Evolutionary conservation across 2,888 invertebrate genomes (phyloP).

Genomic region (Caradrina clavipalpis): DNA sequence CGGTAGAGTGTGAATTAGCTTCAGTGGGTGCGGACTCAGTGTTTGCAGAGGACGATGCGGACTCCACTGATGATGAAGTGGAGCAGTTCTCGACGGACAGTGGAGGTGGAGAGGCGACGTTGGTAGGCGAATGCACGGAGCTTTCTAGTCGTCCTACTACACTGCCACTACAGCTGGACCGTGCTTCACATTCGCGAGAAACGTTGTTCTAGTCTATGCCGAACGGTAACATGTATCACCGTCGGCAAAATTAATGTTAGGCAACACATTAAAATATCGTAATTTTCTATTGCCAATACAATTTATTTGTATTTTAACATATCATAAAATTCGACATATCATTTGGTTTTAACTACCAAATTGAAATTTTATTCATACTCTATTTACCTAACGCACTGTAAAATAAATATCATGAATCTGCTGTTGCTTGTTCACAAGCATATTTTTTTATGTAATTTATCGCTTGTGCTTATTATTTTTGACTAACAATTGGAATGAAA

Average conservation of each 20-base stretch:
- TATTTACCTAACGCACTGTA: conserved; percentile 30
- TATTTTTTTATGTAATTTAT: conserved; percentile 23
- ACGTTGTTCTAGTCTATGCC: conserved; percentile 93
- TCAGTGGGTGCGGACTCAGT: conserved; percentile 95
- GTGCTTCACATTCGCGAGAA: conserved; percentile 94
- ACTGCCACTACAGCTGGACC: conserved; percentile 80
- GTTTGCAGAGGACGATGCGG: conserved; percentile 93
- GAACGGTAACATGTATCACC: conserved; percentile 57
- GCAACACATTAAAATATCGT: conserved; percentile 84
- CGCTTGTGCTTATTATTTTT: conserved; percentile 54
- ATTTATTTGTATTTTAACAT: conserved; percentile 76
- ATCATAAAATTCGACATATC: conserved; percentile 85
- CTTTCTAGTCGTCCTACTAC: conserved; percentile 82
- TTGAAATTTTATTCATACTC: conserved; percentile 49
- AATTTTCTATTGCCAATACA: conserved; percentile 62
- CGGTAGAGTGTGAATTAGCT: conserved; percentile 93
- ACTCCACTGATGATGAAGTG: conserved; percentile 96
- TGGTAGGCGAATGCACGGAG: conserved; percentile 83
- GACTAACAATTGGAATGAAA: conserved; percentile 42
- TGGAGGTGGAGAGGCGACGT: conserved; percentile 90
- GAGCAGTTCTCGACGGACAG: conserved; percentile 96
- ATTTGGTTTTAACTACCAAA: conserved; percentile 73
- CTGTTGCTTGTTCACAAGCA: conserved; percentile 45
- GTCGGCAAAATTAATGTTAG: conserved; percentile 80
- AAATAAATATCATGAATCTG: conserved; percentile 19